Base-by-base conservation (phyloP, 2,797 vertebrate species). In the Antennarius maculatus region DNA sequence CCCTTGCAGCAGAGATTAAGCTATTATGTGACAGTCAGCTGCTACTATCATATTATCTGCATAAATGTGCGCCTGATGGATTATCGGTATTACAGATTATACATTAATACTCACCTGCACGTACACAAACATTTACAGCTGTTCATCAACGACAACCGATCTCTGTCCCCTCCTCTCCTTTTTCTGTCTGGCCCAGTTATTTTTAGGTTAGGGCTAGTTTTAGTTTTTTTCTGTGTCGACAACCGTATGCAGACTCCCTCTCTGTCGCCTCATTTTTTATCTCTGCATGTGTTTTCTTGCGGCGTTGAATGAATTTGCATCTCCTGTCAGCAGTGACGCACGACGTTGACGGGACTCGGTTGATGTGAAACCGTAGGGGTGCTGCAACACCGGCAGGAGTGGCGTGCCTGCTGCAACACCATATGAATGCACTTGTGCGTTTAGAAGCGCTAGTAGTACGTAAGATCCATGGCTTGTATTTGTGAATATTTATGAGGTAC, bases 241-340 rank as follows among this genome's bases (percentile, higher is more conserved):
- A 48, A 31, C 51, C 49, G 57, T 49, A 12, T 15, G 45, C 8
- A 51, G 10, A 46, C 15, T 43, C 8, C 9, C 10, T 41, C 7
- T 27, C 45, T 18, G 6, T 49, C n/a, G 28, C 2, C 2, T 23
- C 11, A n/a, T 1, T 15, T 6, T 23, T n/a, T 39, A 10, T 46
- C 53, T 41, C 27, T 49, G 15, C 15, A 2, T 45, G 51, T 60
- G 53, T 50, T 60, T 61, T 16, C 51, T 31, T 42, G 37, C 16
- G 7, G 46, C 14, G 16, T 41, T 27, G 13, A 46, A 11, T 39
- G 17, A 65, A 53, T 74, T 58, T 63, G 16, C 66, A 63, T 53
- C 52, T 46, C 46, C 48, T 66, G 52, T 69, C 50, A 61, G 57
- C 55, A 15, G 27, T 63, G 72, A 76, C 18, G 43, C 60, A 73